Evolutionary conservation across 2,888 invertebrate species (phyloP).

Genomic region (Helicoverpa assulta): DNA sequence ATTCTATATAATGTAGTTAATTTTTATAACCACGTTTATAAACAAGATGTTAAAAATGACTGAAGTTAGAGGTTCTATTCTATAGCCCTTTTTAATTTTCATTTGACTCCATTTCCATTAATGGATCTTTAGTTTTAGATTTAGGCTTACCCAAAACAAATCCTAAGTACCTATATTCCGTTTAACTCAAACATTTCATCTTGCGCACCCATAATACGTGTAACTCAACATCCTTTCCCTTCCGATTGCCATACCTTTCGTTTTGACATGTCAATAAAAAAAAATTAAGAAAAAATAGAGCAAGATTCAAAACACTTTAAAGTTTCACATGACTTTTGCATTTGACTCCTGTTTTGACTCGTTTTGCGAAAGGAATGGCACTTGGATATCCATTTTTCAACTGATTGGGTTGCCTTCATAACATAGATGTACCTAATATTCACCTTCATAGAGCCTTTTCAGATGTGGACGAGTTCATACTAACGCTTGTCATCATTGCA

Average conservation of each 20-base stretch:
- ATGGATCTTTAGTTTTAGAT: slow-evolving; percentile 1
- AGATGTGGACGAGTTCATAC: slow-evolving; percentile 46
- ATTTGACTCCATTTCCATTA: slow-evolving; percentile 10
- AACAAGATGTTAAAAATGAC: background rate
- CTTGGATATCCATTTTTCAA: background rate
- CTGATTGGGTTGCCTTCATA: slow-evolving; percentile 2
- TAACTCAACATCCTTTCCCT: background rate
- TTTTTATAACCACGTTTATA: no score
- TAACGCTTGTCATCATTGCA: slow-evolving; percentile 55
- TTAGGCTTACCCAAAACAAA: slow-evolving; percentile 12
- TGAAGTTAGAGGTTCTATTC: background rate
- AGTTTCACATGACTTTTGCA: no score
- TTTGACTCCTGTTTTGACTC: background rate
- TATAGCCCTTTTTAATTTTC: slow-evolving; percentile 10
- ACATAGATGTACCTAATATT: slow-evolving; percentile 8
- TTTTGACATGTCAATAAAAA: no score
- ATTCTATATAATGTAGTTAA: no score
- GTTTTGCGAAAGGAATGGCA: background rate
- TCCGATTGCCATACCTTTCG: background rate
- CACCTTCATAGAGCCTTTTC: slow-evolving; percentile 40
- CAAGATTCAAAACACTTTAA: no score
- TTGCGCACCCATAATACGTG: no score
- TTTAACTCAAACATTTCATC: no score
- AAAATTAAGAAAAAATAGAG: background rate
- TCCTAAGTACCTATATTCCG: no score